Evolutionary conservation across 1,140 invertebrate genomes (phyloP).

Genomic region (Camponotus vicinus): DNA sequence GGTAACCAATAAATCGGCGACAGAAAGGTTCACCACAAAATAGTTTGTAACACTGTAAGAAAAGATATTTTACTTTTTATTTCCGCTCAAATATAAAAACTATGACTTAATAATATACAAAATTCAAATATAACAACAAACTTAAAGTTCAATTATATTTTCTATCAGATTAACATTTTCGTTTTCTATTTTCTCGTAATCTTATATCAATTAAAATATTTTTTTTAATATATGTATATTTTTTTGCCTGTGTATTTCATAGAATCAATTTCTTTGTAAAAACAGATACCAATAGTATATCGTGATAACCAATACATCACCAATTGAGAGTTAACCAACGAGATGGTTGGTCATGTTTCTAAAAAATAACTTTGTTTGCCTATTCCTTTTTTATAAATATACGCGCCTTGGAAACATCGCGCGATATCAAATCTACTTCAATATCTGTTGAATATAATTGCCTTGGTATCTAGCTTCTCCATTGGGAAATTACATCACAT

Average conservation of each 20-base stretch:
- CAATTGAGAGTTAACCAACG: not conserved
- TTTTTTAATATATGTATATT: not conserved
- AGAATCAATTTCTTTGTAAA: constrained; percentile 7
- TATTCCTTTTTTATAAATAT: not conserved
- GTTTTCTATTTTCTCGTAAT: no score
- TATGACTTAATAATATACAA: not conserved
- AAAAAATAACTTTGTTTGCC: not conserved
- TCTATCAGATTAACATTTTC: no score
- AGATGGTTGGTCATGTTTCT: not conserved
- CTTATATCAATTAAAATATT: no score
- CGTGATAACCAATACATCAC: not conserved
- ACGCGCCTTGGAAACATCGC: not conserved
- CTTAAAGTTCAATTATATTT: not conserved
- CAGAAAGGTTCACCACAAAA: constrained; percentile 95
- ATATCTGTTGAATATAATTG: not conserved
- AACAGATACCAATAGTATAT: not conserved
- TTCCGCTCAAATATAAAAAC: not conserved
- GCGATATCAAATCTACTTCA: not conserved
- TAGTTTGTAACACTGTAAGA: constrained; percentile 95
- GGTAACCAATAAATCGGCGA: constrained; percentile 95
- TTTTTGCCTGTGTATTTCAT: not conserved
- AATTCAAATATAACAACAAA: not conserved
- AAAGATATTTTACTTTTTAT: constrained; percentile 55
- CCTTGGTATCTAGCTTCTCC: no score
- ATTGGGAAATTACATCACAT: not conserved